A percentile compares a stretch with the other conserved stretches of the same genome.
Conservation (phyloP, 2,797 vertebrate species). For the Neosilurus hyrtlii region DNA sequence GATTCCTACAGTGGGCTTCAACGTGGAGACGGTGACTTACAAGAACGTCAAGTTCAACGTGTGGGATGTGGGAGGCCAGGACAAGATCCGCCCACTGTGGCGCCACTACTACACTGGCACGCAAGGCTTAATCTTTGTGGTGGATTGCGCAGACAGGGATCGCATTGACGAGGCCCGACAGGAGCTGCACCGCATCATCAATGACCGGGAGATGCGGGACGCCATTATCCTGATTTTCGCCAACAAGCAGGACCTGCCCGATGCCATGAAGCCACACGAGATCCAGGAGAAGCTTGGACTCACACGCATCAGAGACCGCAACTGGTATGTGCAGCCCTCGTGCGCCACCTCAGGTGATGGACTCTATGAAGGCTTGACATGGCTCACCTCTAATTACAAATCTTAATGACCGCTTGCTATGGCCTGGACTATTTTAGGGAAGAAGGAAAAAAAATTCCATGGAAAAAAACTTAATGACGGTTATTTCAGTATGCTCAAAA, state of each 20-base stretch:
- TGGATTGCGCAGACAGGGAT: slow-evolving; percentile 98
- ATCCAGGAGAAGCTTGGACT: slow-evolving; percentile 99
- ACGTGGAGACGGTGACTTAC: slow-evolving; percentile 98
- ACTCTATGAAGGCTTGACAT: slow-evolving; percentile 99
- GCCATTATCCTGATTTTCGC: slow-evolving; percentile 99
- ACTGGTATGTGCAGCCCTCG: slow-evolving; percentile 99
- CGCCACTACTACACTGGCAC: slow-evolving; percentile 99
- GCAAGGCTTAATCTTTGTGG: slow-evolving; percentile 97
- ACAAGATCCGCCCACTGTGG: slow-evolving; percentile 98
- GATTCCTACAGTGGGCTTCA: slow-evolving; percentile 98
- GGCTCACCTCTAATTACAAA: slow-evolving; percentile 99
- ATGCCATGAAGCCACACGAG: slow-evolving; percentile 99
- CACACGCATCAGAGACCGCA: slow-evolving; percentile 98
- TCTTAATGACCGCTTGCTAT: slow-evolving; percentile 87
- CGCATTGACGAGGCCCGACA: slow-evolving; percentile 97
- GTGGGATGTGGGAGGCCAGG: slow-evolving; percentile 98
- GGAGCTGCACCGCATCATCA: slow-evolving; percentile 99
- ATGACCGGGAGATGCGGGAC: slow-evolving; percentile 98
- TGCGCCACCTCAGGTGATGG: slow-evolving; percentile 97
- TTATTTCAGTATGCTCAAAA: slow-evolving; percentile 78
- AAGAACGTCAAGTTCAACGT: slow-evolving; percentile 99
- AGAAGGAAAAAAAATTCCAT: slow-evolving; percentile 61
- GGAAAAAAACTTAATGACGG: slow-evolving; percentile 70
- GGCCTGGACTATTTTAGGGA: slow-evolving; percentile 81
- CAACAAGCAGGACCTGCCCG: slow-evolving; percentile 99